Evolutionary conservation across 37 sponge, comb jelly and placozoan genomes (phyloP).

Genomic region (Axinella damicornis): DNA sequence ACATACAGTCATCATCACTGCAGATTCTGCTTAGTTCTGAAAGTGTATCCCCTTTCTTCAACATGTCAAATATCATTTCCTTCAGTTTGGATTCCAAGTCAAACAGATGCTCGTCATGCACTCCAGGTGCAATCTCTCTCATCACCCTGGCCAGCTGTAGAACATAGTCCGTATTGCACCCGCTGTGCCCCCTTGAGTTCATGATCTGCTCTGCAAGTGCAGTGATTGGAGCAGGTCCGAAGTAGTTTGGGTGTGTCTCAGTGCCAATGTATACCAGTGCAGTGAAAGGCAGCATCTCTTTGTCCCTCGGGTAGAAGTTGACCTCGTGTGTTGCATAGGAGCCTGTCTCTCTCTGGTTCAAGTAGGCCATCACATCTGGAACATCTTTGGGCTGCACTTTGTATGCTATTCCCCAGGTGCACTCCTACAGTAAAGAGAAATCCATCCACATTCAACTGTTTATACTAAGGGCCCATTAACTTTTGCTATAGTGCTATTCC

Average conservation of each 20-base stretch:
- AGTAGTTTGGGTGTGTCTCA: conserved; percentile 69
- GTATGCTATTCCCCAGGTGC: conserved; percentile 83
- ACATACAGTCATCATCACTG: no score
- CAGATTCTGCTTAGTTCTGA: no score
- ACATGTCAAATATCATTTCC: conserved; percentile 29
- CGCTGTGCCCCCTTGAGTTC: conserved; percentile 66
- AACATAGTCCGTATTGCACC: conserved; percentile 86
- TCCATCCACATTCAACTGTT: no score
- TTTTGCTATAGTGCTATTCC: no score
- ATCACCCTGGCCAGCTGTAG: conserved; percentile 72
- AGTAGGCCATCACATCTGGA: conserved; percentile 52
- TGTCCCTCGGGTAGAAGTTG: conserved; percentile 60
- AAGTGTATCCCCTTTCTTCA: no score
- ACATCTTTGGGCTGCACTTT: conserved; percentile 55
- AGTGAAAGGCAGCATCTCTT: conserved; percentile 5
- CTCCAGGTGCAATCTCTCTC: conserved; percentile 51
- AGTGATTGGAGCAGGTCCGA: conserved; percentile 72
- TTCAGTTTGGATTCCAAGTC: conserved; percentile 59
- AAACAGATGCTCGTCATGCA: conserved; percentile 69
- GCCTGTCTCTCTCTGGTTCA: conserved; percentile 73
- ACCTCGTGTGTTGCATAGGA: conserved; percentile 69
- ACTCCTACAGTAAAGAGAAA: conserved; percentile 3
- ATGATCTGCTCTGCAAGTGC: conserved; percentile 66
- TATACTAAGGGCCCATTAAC: no score
- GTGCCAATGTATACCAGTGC: conserved; percentile 82